These are phyloP conservation scores for Andrena haemorrhoa DNA, from an alignment of 2,888 invertebrate species.

Conservation along the genomic window DNA sequence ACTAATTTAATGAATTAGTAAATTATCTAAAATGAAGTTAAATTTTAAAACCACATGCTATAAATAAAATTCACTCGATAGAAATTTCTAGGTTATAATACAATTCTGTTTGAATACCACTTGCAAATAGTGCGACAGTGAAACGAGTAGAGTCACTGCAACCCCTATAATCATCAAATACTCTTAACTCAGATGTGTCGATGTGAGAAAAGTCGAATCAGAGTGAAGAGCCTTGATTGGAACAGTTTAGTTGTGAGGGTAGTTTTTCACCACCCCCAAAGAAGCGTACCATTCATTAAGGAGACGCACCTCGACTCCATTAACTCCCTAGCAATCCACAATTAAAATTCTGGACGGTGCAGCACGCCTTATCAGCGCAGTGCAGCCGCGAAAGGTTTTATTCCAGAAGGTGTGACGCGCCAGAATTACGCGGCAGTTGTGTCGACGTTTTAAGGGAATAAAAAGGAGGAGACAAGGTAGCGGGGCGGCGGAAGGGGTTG, in stretches of 20 bases:
- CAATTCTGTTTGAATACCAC: too few relatives aligned
- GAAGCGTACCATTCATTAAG: background rate
- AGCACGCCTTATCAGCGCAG: conserved; percentile 36
- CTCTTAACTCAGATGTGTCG: too few relatives aligned
- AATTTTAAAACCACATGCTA: too few relatives aligned
- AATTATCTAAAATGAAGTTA: too few relatives aligned
- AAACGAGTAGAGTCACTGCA: too few relatives aligned
- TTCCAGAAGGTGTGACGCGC: conserved; percentile 39
- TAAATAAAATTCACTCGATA: too few relatives aligned
- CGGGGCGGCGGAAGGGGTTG: background rate
- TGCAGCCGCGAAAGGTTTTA: conserved; percentile 51
- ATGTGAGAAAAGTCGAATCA: too few relatives aligned
- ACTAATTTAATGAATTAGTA: too few relatives aligned
- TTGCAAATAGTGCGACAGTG: too few relatives aligned
- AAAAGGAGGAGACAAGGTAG: conserved; percentile 40
- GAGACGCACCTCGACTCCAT: conserved; percentile 17
- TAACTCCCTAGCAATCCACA: conserved; percentile 26
- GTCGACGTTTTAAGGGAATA: conserved; percentile 56
- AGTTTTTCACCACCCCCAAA: background rate
- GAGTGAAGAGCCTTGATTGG: too few relatives aligned
- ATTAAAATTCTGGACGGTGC: conserved; percentile 41
- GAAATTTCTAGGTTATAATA: too few relatives aligned
- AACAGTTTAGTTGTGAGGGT: background rate
- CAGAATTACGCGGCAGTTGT: conserved; percentile 49
- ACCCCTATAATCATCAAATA: too few relatives aligned